Conservation (phyloP, 1,140 invertebrate genomes). For the Asbolus verrucosus region DNA sequence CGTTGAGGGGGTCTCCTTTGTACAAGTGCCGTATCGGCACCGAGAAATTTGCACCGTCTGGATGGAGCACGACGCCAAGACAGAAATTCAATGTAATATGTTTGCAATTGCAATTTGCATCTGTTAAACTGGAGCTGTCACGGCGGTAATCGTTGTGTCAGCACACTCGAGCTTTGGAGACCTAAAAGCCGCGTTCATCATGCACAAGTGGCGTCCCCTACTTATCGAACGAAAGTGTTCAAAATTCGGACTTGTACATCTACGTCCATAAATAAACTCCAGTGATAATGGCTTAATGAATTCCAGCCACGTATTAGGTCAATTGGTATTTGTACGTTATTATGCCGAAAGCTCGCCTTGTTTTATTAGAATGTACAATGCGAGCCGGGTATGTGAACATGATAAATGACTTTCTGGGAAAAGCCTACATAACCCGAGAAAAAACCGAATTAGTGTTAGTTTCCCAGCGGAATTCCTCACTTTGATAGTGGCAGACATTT, state of each 20-base stretch:
- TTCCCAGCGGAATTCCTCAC: neutral
- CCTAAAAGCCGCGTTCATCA: neutral
- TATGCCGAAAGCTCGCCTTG: too few species aligned
- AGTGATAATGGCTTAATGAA: too few species aligned
- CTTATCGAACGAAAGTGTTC: conserved; percentile 5
- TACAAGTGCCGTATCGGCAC: neutral
- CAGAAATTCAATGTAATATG: conserved; percentile 29
- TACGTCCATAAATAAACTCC: too few species aligned
- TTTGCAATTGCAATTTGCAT: conserved; percentile 47
- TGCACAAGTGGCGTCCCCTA: conserved; percentile 23
- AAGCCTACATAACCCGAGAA: too few species aligned
- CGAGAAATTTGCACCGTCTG: conserved; percentile 1
- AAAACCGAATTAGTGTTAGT: too few species aligned
- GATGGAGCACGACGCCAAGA: conserved; percentile 7
- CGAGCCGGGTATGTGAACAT: too few species aligned
- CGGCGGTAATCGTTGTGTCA: conserved; percentile 32
- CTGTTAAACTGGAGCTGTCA: conserved; percentile 40
- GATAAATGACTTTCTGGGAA: too few species aligned
- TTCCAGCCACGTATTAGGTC: too few species aligned
- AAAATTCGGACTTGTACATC: too few species aligned
- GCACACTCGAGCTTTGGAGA: conserved; percentile 14
- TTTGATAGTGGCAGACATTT: neutral
- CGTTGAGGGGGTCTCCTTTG: too few species aligned
- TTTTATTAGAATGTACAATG: too few species aligned
- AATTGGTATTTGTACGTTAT: too few species aligned